These are phyloP conservation scores for Rhagoletis zephyria DNA, from an alignment of 1,140 invertebrate genomes.

Conservation along the genomic window DNA sequence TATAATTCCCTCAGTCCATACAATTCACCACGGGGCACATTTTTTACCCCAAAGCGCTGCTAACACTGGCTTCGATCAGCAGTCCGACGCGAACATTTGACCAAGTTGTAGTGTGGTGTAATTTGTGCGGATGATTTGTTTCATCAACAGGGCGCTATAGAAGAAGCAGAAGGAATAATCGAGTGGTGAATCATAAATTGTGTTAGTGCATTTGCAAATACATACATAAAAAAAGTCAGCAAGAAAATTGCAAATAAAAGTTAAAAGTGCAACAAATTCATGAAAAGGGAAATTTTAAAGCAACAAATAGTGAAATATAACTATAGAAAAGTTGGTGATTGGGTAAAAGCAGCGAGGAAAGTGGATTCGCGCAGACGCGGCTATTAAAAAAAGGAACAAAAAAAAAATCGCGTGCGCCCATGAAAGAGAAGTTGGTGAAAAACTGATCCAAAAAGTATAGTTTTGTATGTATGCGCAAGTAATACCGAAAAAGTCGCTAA, in stretches of 20 bases:
- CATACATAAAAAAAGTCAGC: too few species aligned
- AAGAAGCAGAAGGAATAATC: not conserved
- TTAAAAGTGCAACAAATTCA: not conserved
- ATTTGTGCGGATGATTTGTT: conserved; percentile 5
- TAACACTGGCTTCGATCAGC: conserved; percentile 10
- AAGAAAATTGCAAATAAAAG: not conserved
- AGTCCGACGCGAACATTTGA: conserved; percentile 19
- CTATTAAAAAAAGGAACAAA: not conserved
- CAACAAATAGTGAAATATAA: not conserved
- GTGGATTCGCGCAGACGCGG: conserved; percentile 42
- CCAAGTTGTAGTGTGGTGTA: not conserved
- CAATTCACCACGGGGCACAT: not conserved
- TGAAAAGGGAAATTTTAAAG: not conserved
- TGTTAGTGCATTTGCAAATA: not conserved
- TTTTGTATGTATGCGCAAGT: too few species aligned
- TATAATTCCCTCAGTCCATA: not conserved
- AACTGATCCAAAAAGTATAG: not conserved
- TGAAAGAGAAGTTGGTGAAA: conserved; percentile 37
- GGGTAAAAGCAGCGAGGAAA: not conserved
- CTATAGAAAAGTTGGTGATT: not conserved
- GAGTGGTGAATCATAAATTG: conserved; percentile 47
- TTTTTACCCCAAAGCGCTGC: not conserved
- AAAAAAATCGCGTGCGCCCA: conserved; percentile 14
- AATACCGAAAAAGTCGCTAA: not conserved
- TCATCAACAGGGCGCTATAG: not conserved